Percentiles rank a stretch among this genome's conserved stretches.
These are phyloP conservation scores for Rhinogobio ventralis DNA, from an alignment of 2,797 vertebrate species.

Conservation along the genomic window DNA sequence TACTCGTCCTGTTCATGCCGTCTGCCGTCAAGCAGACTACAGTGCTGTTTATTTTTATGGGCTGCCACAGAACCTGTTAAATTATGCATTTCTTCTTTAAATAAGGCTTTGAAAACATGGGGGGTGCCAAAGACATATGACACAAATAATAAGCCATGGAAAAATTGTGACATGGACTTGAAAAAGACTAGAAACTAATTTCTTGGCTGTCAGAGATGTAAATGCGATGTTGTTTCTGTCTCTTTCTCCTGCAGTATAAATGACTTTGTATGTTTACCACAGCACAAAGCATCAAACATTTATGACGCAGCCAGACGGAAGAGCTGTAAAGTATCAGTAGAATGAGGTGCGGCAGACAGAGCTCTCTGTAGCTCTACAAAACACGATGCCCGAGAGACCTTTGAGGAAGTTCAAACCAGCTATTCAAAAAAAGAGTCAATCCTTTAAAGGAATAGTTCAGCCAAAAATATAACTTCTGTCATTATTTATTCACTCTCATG, in stretches of 20 bases:
- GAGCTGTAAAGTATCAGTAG: slow-evolving; percentile 44
- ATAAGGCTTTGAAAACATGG: slow-evolving; percentile 30
- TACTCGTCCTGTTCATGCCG: background rate
- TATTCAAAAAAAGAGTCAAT: slow-evolving; percentile 34
- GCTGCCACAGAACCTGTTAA: slow-evolving; percentile 30
- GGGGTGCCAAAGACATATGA: background rate
- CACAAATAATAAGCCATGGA: slow-evolving; percentile 16
- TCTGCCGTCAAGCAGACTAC: slow-evolving; percentile 5
- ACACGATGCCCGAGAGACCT: slow-evolving; percentile 34
- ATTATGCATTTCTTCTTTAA: slow-evolving; percentile 49
- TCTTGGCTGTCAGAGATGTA: slow-evolving; percentile 45
- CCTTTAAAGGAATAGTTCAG: slow-evolving; percentile 18
- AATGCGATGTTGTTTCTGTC: slow-evolving; percentile 41
- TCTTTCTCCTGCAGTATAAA: slow-evolving; percentile 59
- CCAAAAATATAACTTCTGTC: background rate
- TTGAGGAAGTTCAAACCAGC: slow-evolving; percentile 34
- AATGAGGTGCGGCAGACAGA: slow-evolving; percentile 26
- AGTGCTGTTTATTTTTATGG: slow-evolving; percentile 29
- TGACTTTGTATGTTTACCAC: slow-evolving; percentile 61
- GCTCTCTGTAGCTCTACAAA: slow-evolving; percentile 35
- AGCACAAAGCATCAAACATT: slow-evolving; percentile 66
- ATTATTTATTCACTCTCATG: background rate
- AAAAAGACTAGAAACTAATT: slow-evolving; percentile 27
- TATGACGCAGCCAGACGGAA: slow-evolving; percentile 56
- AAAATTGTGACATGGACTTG: slow-evolving; percentile 15